Conservation (phyloP, 2,888 invertebrate species). For the Eustalomyia histrio region DNA sequence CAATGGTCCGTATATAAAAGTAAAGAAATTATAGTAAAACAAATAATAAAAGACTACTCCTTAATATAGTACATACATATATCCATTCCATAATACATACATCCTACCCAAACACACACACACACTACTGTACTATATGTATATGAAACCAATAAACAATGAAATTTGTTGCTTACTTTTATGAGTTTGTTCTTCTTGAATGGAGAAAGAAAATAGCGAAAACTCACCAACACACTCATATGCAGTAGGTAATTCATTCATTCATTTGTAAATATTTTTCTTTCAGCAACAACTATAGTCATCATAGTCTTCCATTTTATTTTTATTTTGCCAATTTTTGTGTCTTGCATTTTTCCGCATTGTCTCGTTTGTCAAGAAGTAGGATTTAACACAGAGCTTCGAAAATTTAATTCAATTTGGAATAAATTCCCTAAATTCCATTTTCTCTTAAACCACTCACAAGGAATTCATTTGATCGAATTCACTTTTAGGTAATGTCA, state of each 20-base stretch:
- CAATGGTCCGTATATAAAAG: constrained; percentile 26
- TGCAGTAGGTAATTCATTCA: constrained; percentile 23
- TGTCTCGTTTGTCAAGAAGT: constrained; percentile 69
- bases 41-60: constrained; percentile 47
- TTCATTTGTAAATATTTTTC: constrained; percentile 34
- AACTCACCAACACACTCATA: constrained; percentile 11
- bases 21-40: constrained; percentile 35
- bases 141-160: constrained; percentile 64
- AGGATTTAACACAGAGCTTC: constrained; percentile 31
- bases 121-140: neutral
- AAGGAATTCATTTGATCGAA: too few species aligned
- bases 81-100: constrained; percentile 13
- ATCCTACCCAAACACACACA: neutral
- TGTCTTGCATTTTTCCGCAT: constrained; percentile 66
- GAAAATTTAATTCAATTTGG: too few species aligned
- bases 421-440: too few species aligned
- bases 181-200: constrained; percentile 64
- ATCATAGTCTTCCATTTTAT: constrained; percentile 6
- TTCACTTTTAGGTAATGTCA: too few species aligned
- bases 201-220: neutral
- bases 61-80: constrained; percentile 12
- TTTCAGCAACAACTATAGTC: constrained; percentile 20
- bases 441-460: too few species aligned
- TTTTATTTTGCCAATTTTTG: constrained; percentile 54
- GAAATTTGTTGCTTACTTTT: constrained; percentile 67